These are phyloP conservation scores for Diaprepes abbreviatus DNA, from an alignment of 2,888 invertebrate species.

Conservation along the genomic window DNA sequence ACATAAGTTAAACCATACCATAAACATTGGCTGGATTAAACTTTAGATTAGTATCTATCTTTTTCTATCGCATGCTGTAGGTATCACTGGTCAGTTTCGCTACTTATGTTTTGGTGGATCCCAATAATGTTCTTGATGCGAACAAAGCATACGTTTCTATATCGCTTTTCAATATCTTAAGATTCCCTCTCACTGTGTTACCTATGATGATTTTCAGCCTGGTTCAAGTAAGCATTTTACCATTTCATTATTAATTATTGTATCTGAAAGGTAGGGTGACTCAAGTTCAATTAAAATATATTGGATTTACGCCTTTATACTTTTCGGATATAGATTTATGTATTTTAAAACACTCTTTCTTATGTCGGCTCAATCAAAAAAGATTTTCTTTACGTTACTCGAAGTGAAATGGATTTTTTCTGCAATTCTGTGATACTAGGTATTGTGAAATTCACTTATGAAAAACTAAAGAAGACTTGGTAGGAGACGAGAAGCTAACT, in stretches of 20 bases:
- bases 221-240: conserved; percentile 82
- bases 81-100: conserved; percentile 91
- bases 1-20: conserved; percentile 11
- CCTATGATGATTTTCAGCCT: conserved; percentile 95
- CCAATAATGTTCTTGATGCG: conserved; percentile 87
- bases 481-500: no score
- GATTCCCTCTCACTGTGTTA: conserved; percentile 96
- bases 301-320: no score
- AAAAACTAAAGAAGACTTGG: no score
- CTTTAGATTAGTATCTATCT: conserved; percentile 22
- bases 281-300: no score
- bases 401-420: no score
- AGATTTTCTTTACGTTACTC: no score
- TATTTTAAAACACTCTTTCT: no score
- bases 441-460: no score
- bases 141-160: conserved; percentile 95
- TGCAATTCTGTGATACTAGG: no score
- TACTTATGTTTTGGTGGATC: conserved; percentile 88
- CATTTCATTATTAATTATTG: neutral
- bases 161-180: conserved; percentile 96
- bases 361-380: no score
- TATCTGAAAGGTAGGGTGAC: no score
- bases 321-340: no score
- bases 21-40: conserved; percentile 7
- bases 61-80: conserved; percentile 69